Base-by-base conservation (phyloP, 2,113 vertebrate species). In the Odobenus rosmarus region DNA sequence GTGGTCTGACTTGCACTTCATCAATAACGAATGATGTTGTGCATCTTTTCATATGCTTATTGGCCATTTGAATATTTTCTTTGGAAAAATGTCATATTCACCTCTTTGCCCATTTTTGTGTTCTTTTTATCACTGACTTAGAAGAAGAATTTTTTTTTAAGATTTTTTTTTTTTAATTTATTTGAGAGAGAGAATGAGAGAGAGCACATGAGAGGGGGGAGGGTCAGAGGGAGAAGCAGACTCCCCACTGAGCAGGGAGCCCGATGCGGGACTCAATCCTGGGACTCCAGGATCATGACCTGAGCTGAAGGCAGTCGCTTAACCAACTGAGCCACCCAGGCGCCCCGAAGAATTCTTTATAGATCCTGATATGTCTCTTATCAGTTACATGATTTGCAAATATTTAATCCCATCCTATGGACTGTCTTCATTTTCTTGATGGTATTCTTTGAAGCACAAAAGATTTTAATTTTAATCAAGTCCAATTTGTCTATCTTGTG, bases 331-430 rank as follows among this genome's bases (percentile, higher is more conserved):
- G 39, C 39, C 39, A 39, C 39, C 39, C 39, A 39, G 39, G 39
- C 4, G 39, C 39, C 39, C 39, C 28, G 14, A 89, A 72, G n/a
- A 72, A 46, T 46, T 94, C 36, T 87, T 87, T 93, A 90, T 15
- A 49, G n/a, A 74, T 77, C n/a, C 7, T 26, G 24, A 61, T 76
- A 26, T 15, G n/a, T 33, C 33, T 42, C 31, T 62, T 88, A 76
- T 67, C 53, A 80, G 55, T 80, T 80, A 74, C 9, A 95, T 71
- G 55, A 86, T 53, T 39, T 76, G 72, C 31, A 97, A 93, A 76
- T 76, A 71, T 61, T 88, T 92, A 49, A 61, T 69, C 9, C 33
- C 24, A 69, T 80, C 76, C 64, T 69, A 10, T 18, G 31, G 55
- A 19, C 26, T 79, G 3, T 77, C 57, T 86, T 92, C 53, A 71